These are phyloP conservation scores for Bradypus variegatus DNA, from an alignment of 2,797 vertebrate genomes.

Conservation along the genomic window DNA sequence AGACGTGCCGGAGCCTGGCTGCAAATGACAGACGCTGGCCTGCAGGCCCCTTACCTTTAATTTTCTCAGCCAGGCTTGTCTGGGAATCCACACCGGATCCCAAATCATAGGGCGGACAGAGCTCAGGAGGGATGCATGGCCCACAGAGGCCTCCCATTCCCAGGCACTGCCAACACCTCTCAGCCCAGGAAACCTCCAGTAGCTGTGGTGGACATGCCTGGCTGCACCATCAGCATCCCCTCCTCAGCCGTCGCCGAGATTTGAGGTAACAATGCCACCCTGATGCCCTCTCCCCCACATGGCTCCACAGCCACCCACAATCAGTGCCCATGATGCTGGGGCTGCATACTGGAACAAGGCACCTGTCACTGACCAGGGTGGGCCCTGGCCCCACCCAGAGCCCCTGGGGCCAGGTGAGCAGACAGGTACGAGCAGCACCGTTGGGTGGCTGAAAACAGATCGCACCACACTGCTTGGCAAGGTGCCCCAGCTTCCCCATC, in stretches of 20 bases:
- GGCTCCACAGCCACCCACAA: not conserved
- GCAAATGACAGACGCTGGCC: conserved; percentile 29
- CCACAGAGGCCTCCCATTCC: not conserved
- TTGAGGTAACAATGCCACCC: not conserved
- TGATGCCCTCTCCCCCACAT: not conserved
- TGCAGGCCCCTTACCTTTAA: conserved; percentile 31
- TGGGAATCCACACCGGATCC: conserved; percentile 1
- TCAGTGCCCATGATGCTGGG: not conserved
- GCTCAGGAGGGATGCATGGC: not conserved
- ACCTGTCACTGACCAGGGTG: not conserved
- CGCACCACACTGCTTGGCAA: not conserved
- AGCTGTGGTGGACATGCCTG: not conserved
- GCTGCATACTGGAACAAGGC: not conserved
- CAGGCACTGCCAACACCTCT: not conserved
- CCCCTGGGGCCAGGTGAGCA: not conserved
- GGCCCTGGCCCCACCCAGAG: not conserved
- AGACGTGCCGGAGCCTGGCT: not conserved
- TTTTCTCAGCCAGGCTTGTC: conserved; percentile 34
- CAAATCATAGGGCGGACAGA: not conserved
- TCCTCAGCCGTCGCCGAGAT: not conserved
- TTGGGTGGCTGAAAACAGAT: not conserved
- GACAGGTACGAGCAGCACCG: not conserved
- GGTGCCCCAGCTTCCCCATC: not conserved
- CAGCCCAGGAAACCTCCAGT: not conserved
- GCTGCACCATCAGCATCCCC: not conserved